Base-by-base conservation (phyloP, 2,113 vertebrate species). In the Nycticryphes semicollaris region DNA sequence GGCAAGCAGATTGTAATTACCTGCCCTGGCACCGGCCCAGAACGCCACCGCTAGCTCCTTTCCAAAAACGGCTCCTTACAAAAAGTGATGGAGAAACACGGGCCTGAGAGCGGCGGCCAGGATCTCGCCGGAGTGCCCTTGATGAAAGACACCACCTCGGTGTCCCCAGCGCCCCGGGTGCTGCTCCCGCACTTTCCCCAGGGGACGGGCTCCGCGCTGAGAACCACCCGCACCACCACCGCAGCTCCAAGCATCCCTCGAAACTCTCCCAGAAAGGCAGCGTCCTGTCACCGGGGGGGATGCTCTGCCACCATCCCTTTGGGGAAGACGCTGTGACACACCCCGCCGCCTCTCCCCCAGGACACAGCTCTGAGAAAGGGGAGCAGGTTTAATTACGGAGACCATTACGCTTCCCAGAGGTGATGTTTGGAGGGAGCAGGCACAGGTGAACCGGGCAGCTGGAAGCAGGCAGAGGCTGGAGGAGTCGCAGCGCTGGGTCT, bases 341-440 rank as follows among this genome's bases (percentile, higher is more conserved):
- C 9, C 15, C 54, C 0, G 9, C 54, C 50, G 27, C 60, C 60
- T 74, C 50, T 63, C 30, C 48, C 72, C 15, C 56, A 30, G 7
- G 45, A 56, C 63, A 19, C 0, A 0, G 78, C 50, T 51, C 57
- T 0, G 0, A 51, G 73, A 30, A 84, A 72, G 20, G 45, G 60
- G 45, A 63, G 48, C 22, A 50, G 45, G 12, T 62, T 83, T 63
- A 39, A 73, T 60, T 43, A 57, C 7, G 1, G 5, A 72, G 22
- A 89, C 37, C 18, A 7, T 1, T 9, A 30, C 0, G 1, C 30
- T 87, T 67, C 81, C 75, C 3, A 1, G 24, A 73, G 35, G 20
- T 1, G 37, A 59, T 0, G 9, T 21, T 60, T 2, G 1, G n/a
- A 83, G 54, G 70, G 39, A 84, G 39, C 0, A 0, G 0, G 1